Evolutionary conservation across 2,888 invertebrate genomes (phyloP), one percentile per base, ranked within the genome.

Genomic region (Dryobotodes eremita): DNA sequence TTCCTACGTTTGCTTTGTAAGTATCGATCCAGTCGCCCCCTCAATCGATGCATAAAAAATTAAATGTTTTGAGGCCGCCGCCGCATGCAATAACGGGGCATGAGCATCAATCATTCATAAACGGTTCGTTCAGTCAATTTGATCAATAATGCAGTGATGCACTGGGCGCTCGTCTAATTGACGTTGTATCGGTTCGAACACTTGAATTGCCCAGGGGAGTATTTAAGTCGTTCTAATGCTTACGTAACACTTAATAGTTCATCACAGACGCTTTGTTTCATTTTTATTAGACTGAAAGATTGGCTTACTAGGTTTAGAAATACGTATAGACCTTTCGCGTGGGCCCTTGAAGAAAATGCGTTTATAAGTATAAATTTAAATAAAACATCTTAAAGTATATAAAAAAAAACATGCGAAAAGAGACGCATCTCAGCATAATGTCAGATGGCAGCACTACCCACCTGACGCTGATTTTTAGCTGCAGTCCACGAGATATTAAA

Each of bases 61-160:
- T 61, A 77, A 66, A 61, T 26, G 8, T 59, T 53, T 20, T 65
- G 26, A 66, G n/a, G 55, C 31, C 20, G 11, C 31, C 20, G 11
- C 11, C 26, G 26, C 36, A 48, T 70, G 59, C n/a, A 55, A 55
- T 46, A 26, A 55, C 42, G 15, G 31, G 26, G 10, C 13, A n/a
- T 50, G 31, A 7, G 26, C 55, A 42, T 66, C 23, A 69, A 59
- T 74, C 20, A 57, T 61, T 68, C 15, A 83, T n/a, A 8, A 48
- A 71, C 20, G 15, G 13, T 42, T n/a, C 20, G 61, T 26, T 13
- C 13, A 61, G 48, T 66, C 79, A 57, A 71, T 36, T 61, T 48
- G 42, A 57, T 71, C 55, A 78, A 66, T 68, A 68, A 68, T 81
- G 81, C 71, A 78, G 10, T 50, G 42, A 78, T 71, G 84, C 66